A percentile compares a stretch with the other conserved stretches of the same genome.
phyloP scores from a whole-genome alignment of 1,140 invertebrate species.

The Aphelenchoides avenae region DNA sequence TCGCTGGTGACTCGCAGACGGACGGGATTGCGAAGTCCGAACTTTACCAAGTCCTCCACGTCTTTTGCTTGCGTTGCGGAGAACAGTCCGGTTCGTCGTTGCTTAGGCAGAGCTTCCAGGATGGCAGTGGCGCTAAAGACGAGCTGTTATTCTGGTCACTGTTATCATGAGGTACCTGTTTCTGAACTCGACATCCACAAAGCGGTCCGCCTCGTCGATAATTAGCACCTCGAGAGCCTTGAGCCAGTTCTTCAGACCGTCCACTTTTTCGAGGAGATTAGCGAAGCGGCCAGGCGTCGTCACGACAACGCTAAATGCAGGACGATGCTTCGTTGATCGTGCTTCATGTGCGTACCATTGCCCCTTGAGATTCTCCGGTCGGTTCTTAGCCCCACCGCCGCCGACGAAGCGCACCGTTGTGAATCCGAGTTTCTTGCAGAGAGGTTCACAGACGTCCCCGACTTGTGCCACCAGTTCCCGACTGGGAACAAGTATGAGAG shows the following conservation, averaged over 20 bases:
- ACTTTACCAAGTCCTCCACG: slow-evolving; percentile 80
- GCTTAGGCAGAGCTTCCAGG: slow-evolving; percentile 81
- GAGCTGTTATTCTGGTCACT: slow-evolving; percentile 2
- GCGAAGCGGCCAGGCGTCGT: slow-evolving; percentile 55
- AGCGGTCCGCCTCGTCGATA: slow-evolving; percentile 90
- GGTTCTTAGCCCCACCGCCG: slow-evolving; percentile 31
- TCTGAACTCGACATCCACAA: slow-evolving; percentile 87
- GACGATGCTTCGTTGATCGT: background rate
- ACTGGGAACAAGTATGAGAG: slow-evolving; percentile 32
- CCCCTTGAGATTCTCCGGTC: slow-evolving; percentile 22
- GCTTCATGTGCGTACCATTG: slow-evolving; percentile 37
- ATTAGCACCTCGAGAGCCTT: slow-evolving; percentile 77
- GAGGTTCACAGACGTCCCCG: slow-evolving; percentile 18
- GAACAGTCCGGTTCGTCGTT: slow-evolving; percentile 89
- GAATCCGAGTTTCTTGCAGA: slow-evolving; percentile 31
- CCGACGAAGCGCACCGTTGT: slow-evolving; percentile 33
- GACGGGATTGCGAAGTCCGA: slow-evolving; percentile 89
- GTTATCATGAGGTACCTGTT: slow-evolving; percentile 60
- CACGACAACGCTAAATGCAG: slow-evolving; percentile 42
- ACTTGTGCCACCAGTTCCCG: slow-evolving; percentile 41
- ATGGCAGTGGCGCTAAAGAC: slow-evolving; percentile 75
- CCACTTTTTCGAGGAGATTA: slow-evolving; percentile 32
- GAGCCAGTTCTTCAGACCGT: slow-evolving; percentile 40
- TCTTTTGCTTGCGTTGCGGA: slow-evolving; percentile 97
- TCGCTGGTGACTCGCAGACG: slow-evolving; percentile 84